Percentiles rank a stretch among this genome's conserved stretches.
These are phyloP conservation scores for Nezara viridula DNA, from an alignment of 2,888 invertebrate species.

Conservation along the genomic window DNA sequence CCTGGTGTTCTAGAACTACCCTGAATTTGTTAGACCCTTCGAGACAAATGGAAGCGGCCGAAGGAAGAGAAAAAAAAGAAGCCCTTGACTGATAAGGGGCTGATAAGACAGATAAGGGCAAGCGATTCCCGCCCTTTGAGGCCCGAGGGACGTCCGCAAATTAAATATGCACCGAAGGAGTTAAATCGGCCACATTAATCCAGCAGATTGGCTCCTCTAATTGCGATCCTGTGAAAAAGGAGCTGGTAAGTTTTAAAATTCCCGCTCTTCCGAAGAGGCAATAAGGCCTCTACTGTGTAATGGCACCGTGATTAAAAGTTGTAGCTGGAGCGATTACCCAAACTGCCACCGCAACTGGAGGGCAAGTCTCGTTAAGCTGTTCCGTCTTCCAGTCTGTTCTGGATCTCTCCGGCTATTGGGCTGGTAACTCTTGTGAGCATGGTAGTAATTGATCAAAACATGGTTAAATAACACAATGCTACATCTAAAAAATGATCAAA, in stretches of 20 bases:
- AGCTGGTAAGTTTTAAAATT: slow-evolving; percentile 54
- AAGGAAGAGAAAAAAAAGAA: not conserved
- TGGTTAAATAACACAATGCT: not conserved
- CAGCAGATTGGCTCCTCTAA: slow-evolving; percentile 50
- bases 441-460: not conserved
- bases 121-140: slow-evolving; percentile 24
- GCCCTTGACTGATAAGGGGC: slow-evolving; percentile 45
- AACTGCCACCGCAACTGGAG: slow-evolving; percentile 32
- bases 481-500: too few relatives aligned
- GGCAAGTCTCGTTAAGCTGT: slow-evolving; percentile 47
- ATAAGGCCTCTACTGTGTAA: slow-evolving; percentile 22
- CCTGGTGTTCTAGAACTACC: not conserved
- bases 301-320: slow-evolving; percentile 52
- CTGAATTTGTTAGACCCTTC: slow-evolving; percentile 5
- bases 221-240: slow-evolving; percentile 27
- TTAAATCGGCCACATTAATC: slow-evolving; percentile 47
- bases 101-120: slow-evolving; percentile 30
- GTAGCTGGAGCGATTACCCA: slow-evolving; percentile 28
- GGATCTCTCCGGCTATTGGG: not conserved
- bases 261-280: slow-evolving; percentile 11
- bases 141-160: slow-evolving; percentile 41
- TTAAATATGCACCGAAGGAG: slow-evolving; percentile 53
- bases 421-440: not conserved
- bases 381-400: not conserved
- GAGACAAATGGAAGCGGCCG: slow-evolving; percentile 12